Percentiles rank a stretch among this genome's conserved stretches.
Evolutionary conservation across 2,888 invertebrate genomes (phyloP).

Genomic region (Neocrepidodera transversa): DNA sequence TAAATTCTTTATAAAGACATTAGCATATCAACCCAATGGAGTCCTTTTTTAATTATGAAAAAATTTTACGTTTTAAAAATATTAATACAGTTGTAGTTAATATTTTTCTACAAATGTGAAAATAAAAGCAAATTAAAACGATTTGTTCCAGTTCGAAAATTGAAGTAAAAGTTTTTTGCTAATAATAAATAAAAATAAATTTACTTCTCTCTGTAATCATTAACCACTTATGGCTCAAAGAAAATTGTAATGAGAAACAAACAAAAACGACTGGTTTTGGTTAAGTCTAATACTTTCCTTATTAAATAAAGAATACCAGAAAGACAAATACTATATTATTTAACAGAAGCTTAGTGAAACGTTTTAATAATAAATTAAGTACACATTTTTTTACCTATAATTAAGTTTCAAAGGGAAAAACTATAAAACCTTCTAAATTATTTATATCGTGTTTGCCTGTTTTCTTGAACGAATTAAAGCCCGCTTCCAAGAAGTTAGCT

Average conservation of each 20-base stretch:
- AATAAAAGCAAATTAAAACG: too few species aligned
- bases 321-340: conserved; percentile 2
- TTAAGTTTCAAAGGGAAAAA: neutral
- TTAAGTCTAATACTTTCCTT: neutral
- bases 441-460: neutral
- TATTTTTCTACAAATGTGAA: too few species aligned
- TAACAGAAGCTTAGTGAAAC: neutral
- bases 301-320: neutral
- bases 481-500: too few species aligned
- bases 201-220: neutral
- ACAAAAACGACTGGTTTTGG: neutral
- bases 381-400: neutral
- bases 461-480: too few species aligned
- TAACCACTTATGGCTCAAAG: neutral
- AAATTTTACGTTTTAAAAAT: too few species aligned
- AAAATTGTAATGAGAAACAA: neutral
- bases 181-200: neutral
- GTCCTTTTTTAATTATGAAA: too few species aligned
- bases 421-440: neutral
- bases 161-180: neutral
- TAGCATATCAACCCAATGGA: neutral
- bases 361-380: neutral
- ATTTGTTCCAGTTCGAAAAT: neutral
- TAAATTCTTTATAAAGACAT: neutral
- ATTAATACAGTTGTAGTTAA: too few species aligned